phyloP scores from a whole-genome alignment of 2,888 invertebrate species.

The Tachina grossa region DNA sequence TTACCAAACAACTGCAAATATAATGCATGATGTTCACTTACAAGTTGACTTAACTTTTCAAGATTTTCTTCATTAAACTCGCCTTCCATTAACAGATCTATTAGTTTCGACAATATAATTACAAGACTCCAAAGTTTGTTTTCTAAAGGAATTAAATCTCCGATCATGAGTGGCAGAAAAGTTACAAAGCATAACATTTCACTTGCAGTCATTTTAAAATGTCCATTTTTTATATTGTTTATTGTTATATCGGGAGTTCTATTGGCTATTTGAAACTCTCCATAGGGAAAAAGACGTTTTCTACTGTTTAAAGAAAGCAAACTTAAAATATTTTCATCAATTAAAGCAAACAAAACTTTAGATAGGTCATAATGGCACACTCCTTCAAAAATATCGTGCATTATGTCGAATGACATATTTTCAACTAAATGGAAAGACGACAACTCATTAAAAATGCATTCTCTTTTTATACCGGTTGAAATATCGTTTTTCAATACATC shows the following conservation, averaged over 20 bases:
- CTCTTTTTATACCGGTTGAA: too few species aligned
- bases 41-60: constrained; percentile 35
- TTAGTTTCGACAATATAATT: constrained; percentile 54
- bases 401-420: too few species aligned
- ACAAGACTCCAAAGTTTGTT: constrained; percentile 62
- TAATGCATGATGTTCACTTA: constrained; percentile 60
- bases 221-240: constrained; percentile 53
- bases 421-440: too few species aligned
- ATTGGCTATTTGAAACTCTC: constrained; percentile 64
- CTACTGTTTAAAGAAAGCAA: too few species aligned
- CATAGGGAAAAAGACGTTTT: too few species aligned
- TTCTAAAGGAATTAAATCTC: constrained; percentile 61
- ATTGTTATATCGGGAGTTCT: constrained; percentile 49
- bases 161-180: constrained; percentile 43
- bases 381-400: too few species aligned
- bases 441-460: too few species aligned
- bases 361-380: too few species aligned
- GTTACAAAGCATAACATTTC: constrained; percentile 62
- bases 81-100: constrained; percentile 48
- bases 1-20: constrained; percentile 47
- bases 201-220: constrained; percentile 69
- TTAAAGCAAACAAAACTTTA: too few species aligned
- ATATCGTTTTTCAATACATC: too few species aligned
- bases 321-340: too few species aligned
- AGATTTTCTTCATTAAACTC: constrained; percentile 51